phyloP scores from a whole-genome alignment of 2,113 vertebrate genomes.

The Oncorhynchus nerka region DNA sequence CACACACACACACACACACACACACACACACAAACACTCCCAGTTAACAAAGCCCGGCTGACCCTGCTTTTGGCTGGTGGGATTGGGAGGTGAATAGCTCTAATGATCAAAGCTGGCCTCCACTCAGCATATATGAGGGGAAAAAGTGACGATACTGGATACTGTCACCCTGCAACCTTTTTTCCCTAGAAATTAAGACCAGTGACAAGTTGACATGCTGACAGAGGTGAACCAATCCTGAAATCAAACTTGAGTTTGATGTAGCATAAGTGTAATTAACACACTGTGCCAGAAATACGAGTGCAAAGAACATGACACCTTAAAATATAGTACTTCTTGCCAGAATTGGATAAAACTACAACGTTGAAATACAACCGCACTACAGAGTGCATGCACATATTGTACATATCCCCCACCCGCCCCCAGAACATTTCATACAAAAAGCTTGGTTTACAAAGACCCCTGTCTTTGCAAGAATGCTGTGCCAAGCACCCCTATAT shows the following conservation, averaged over 20 bases:
- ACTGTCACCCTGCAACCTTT: slow-evolving; percentile 13
- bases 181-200: neutral
- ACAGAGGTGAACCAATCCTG: neutral
- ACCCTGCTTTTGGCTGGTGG: slow-evolving; percentile 60
- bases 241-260: too few species aligned
- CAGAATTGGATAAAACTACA: too few species aligned
- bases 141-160: slow-evolving; percentile 1
- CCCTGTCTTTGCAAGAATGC: too few species aligned
- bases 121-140: neutral
- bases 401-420: too few species aligned
- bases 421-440: too few species aligned
- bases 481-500: too few species aligned
- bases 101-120: neutral
- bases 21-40: slow-evolving; percentile 51
- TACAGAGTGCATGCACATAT: too few species aligned
- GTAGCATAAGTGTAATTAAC: too few species aligned
- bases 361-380: too few species aligned
- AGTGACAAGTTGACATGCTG: neutral
- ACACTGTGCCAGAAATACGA: too few species aligned
- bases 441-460: too few species aligned
- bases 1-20: slow-evolving; percentile 29
- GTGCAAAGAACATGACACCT: neutral
- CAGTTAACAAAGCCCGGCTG: slow-evolving; percentile 72
- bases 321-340: neutral
- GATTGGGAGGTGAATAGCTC: neutral